phyloP scores from a whole-genome alignment of 2,888 invertebrate species.

The Tinea semifulvella region DNA sequence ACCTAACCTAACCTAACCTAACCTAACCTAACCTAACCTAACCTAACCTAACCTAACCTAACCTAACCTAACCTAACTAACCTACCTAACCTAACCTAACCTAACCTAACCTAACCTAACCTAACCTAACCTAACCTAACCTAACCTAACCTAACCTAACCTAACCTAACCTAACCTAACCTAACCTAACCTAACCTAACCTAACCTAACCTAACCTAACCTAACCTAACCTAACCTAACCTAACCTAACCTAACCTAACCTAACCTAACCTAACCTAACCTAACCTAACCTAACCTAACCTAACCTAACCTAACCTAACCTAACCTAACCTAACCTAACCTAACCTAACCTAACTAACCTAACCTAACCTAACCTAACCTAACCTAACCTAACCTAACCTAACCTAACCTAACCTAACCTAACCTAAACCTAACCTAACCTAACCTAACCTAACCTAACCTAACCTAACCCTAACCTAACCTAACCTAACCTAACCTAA shows the following conservation, averaged over 20 bases:
- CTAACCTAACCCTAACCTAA: conserved; percentile 17
- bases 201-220: conserved; percentile 14
- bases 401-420: conserved; percentile 31
- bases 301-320: not conserved
- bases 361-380: conserved; percentile 19
- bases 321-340: conserved; percentile 14
- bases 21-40: conserved; percentile 15
- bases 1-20: conserved; percentile 18
- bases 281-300: conserved; percentile 15
- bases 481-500: conserved; percentile 17
- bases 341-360: conserved; percentile 20
- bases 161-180: conserved; percentile 19
- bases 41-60: conserved; percentile 8
- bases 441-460: conserved; percentile 15
- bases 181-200: conserved; percentile 16
- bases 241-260: conserved; percentile 18
- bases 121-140: conserved; percentile 19
- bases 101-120: conserved; percentile 17
- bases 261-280: conserved; percentile 17
- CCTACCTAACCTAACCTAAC: conserved; percentile 17
- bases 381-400: conserved; percentile 16
- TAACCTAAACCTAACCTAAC: conserved; percentile 17
- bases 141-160: conserved; percentile 18
- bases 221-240: conserved; percentile 18
- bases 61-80: conserved; percentile 16